These are phyloP conservation scores for Neosalanx taihuensis DNA, from an alignment of 2,797 vertebrate genomes.

Conservation along the genomic window DNA sequence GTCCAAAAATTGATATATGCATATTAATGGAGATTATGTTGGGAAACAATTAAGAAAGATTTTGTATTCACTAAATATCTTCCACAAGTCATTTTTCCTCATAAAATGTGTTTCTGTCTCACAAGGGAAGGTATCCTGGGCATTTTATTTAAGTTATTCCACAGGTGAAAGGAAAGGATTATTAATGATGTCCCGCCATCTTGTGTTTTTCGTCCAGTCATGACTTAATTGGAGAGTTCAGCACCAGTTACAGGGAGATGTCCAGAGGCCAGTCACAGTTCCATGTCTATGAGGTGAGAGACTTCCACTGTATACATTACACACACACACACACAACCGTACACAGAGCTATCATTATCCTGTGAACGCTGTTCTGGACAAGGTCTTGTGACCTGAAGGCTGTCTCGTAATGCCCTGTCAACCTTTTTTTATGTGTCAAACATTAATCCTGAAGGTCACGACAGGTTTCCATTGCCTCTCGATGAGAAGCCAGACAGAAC, in stretches of 20 bases:
- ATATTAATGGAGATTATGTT: no score
- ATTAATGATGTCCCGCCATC: background rate
- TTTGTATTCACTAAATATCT: no score
- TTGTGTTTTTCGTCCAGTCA: constrained; percentile 73
- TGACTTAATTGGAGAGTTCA: constrained; percentile 98
- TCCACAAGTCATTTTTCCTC: no score
- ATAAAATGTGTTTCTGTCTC: background rate
- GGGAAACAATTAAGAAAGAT: no score
- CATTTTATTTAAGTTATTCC: background rate
- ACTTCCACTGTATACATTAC: background rate
- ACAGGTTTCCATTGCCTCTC: constrained; percentile 26
- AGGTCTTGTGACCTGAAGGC: background rate
- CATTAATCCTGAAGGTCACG: constrained; percentile 34
- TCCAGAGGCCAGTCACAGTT: constrained; percentile 93
- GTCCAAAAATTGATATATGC: background rate
- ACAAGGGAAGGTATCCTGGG: background rate
- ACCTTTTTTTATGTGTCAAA: constrained; percentile 3
- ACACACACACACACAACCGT: constrained; percentile 14
- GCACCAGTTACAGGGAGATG: constrained; percentile 95
- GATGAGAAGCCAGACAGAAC: constrained; percentile 3
- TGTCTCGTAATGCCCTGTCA: background rate
- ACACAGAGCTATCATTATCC: background rate
- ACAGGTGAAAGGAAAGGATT: background rate
- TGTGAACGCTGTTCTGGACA: background rate
- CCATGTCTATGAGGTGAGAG: constrained; percentile 90